Evolutionary conservation across 1,140 invertebrate genomes (phyloP).

Genomic region (Lysiphlebus fabarum): DNA sequence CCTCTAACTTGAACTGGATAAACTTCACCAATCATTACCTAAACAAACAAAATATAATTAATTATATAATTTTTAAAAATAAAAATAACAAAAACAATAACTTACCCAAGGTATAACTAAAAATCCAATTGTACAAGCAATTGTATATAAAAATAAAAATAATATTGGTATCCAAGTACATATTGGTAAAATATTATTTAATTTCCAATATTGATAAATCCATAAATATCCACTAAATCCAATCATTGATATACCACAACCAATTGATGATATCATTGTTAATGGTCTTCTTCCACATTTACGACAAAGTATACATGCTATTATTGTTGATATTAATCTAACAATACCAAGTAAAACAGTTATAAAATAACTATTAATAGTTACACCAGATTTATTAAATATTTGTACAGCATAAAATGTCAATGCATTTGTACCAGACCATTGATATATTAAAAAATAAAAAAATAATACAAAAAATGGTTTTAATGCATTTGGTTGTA

Average conservation of each 20-base stretch:
- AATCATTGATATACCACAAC: constrained; percentile 65
- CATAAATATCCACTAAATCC: constrained; percentile 62
- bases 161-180: constrained; percentile 64
- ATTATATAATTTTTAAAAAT: too few relatives aligned
- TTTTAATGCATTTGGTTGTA: constrained; percentile 63
- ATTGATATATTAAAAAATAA: constrained; percentile 73
- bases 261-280: constrained; percentile 66
- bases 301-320: constrained; percentile 62
- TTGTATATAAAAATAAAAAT: constrained; percentile 62
- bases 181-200: constrained; percentile 34
- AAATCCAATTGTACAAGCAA: constrained; percentile 66
- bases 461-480: constrained; percentile 64
- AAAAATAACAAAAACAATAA: too few relatives aligned
- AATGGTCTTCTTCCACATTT: constrained; percentile 64
- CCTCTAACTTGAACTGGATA: constrained; percentile 66
- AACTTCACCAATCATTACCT: constrained; percentile 66
- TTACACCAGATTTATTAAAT: constrained; percentile 64
- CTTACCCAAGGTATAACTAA: constrained; percentile 67
- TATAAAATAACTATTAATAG: constrained; percentile 61
- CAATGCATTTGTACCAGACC: constrained; percentile 72
- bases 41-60: too few relatives aligned
- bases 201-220: constrained; percentile 53
- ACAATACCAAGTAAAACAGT: constrained; percentile 69
- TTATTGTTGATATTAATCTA: constrained; percentile 61
- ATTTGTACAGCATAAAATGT: constrained; percentile 78